Conservation (phyloP, 2,888 invertebrate genomes). For the Drosophila nigritarsus region DNA sequence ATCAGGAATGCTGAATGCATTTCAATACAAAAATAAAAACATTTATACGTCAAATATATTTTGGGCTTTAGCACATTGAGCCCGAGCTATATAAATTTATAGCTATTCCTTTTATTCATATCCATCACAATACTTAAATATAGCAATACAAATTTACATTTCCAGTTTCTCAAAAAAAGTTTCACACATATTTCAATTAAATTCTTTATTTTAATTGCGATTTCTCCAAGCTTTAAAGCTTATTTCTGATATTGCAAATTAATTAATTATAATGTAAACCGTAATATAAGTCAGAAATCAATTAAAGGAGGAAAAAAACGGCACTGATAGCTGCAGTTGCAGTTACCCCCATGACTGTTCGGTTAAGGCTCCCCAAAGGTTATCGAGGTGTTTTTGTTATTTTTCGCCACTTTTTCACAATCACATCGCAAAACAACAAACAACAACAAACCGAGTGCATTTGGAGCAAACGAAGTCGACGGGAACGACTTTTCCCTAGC, state of each 20-base stretch:
- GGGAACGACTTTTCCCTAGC: slow-evolving; percentile 28
- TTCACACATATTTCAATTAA: background rate
- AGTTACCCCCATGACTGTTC: slow-evolving; percentile 55
- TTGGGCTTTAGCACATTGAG: slow-evolving; percentile 21
- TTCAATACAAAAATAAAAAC: background rate
- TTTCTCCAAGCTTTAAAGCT: background rate
- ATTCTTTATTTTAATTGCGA: background rate
- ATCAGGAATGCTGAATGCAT: background rate
- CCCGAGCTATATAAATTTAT: background rate
- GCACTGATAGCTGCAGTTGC: slow-evolving; percentile 28
- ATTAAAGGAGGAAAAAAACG: background rate
- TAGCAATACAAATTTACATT: background rate
- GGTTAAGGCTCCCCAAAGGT: slow-evolving; percentile 59
- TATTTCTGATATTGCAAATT: background rate
- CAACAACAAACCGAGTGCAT: slow-evolving; percentile 29
- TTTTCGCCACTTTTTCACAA: slow-evolving; percentile 41
- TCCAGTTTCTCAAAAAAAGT: background rate
- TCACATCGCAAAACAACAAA: slow-evolving; percentile 5
- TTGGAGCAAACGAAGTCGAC: background rate
- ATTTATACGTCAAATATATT: background rate
- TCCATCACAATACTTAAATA: slow-evolving; percentile 12
- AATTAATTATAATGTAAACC: background rate
- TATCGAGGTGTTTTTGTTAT: slow-evolving; percentile 70
- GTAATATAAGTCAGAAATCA: background rate
- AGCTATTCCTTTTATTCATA: slow-evolving; percentile 6